Evolutionary conservation across 1,140 invertebrate species (phyloP).

Genomic region (Drosophila ogumai): DNA sequence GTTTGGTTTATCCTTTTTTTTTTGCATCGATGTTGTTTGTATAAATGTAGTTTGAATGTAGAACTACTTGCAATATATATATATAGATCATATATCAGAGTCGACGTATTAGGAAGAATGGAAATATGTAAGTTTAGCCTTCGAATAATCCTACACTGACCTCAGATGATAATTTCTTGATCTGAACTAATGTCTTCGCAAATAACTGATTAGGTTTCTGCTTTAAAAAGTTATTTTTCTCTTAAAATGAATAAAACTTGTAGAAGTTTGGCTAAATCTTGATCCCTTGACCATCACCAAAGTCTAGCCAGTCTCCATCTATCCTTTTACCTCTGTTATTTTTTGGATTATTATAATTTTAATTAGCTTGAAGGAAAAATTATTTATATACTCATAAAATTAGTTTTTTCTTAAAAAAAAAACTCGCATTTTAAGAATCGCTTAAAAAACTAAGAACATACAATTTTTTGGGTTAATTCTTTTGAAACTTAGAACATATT

Average conservation of each 20-base stretch:
- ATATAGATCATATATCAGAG: background rate
- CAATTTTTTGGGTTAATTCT: too few species aligned
- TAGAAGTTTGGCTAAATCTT: background rate
- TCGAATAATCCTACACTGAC: conserved; percentile 10
- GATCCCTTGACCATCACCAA: background rate
- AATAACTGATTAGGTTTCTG: background rate
- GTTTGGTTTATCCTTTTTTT: conserved; percentile 28
- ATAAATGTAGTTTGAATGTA: conserved; percentile 58
- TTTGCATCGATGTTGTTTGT: conserved; percentile 63
- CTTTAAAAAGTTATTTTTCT: background rate
- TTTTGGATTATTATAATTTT: background rate
- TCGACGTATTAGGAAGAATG: background rate
- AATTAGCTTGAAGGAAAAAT: too few species aligned
- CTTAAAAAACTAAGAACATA: too few species aligned
- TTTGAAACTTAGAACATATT: too few species aligned
- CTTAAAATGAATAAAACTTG: background rate
- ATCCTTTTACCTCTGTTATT: background rate
- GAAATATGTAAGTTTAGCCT: conserved; percentile 8
- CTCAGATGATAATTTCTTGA: background rate
- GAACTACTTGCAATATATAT: conserved; percentile 15
- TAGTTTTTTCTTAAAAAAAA: too few species aligned
- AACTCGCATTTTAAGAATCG: too few species aligned
- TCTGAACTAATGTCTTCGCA: background rate
- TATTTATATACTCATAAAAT: too few species aligned
- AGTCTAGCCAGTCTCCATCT: background rate